phyloP scores from a whole-genome alignment of 2,113 vertebrate species.

The Pelobates fuscus region DNA sequence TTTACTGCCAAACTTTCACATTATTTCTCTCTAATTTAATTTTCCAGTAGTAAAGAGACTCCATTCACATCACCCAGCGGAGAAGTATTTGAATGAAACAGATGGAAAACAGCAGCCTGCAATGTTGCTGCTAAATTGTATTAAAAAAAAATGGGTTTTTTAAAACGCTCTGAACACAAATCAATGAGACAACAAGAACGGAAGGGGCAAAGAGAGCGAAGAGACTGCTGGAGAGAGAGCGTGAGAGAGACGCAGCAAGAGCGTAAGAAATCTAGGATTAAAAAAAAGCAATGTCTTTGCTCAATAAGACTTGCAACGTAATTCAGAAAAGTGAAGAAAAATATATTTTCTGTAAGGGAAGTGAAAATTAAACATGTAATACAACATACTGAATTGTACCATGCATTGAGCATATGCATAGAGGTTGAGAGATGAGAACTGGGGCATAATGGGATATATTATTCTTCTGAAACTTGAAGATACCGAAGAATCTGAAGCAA shows the following conservation, averaged over 20 bases:
- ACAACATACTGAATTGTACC: background rate
- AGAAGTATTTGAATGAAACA: slow-evolving; percentile 34
- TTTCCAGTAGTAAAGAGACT: slow-evolving; percentile 39
- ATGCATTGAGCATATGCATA: background rate
- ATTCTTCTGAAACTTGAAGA: slow-evolving; percentile 38
- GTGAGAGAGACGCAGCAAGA: background rate
- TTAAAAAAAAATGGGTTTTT: background rate
- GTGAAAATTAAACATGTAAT: background rate
- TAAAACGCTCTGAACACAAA: slow-evolving; percentile 26
- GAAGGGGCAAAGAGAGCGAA: background rate
- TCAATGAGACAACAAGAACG: background rate
- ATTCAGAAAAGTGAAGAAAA: too few relatives aligned
- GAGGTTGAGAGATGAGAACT: background rate
- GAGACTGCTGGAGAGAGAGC: background rate
- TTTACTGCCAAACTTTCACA: slow-evolving; percentile 32
- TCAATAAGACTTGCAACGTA: too few relatives aligned
- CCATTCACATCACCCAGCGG: slow-evolving; percentile 32
- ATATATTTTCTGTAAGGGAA: background rate
- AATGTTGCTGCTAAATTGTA: slow-evolving; percentile 19
- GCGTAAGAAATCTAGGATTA: background rate
- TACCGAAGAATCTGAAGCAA: slow-evolving; percentile 30
- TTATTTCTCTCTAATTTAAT: slow-evolving; percentile 43
- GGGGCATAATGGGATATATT: slow-evolving; percentile 32
- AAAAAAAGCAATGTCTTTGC: too few relatives aligned
- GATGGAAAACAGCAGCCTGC: slow-evolving; percentile 41